These are phyloP conservation scores for Karalla daura DNA, from an alignment of 2,797 vertebrate species.

Conservation along the genomic window DNA sequence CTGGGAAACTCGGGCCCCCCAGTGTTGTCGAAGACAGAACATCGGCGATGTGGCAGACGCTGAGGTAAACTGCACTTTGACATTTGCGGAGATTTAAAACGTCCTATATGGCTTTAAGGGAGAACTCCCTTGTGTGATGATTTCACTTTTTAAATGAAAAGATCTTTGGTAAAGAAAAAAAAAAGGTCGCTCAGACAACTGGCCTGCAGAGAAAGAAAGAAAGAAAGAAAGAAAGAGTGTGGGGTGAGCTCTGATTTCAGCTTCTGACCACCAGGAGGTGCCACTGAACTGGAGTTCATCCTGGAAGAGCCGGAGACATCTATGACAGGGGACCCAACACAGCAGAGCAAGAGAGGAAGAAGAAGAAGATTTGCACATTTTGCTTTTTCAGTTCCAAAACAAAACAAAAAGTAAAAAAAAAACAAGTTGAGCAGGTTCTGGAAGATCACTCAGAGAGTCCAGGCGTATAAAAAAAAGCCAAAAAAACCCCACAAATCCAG, in stretches of 20 bases:
- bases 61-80: slow-evolving; percentile 68
- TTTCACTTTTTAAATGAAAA: slow-evolving; percentile 17
- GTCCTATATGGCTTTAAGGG: slow-evolving; percentile 65
- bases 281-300: slow-evolving; percentile 34
- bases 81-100: slow-evolving; percentile 33
- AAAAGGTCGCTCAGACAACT: slow-evolving; percentile 28
- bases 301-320: slow-evolving; percentile 33
- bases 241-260: slow-evolving; percentile 3
- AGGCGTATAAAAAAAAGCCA: too few relatives aligned
- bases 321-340: slow-evolving; percentile 41
- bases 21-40: slow-evolving; percentile 36
- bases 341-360: slow-evolving; percentile 45
- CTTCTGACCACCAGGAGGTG: slow-evolving; percentile 65
- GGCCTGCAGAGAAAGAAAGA: slow-evolving; percentile 47
- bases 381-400: not conserved
- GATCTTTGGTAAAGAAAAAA: slow-evolving; percentile 63
- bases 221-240: slow-evolving; percentile 5
- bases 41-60: slow-evolving; percentile 34
- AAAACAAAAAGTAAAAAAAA: slow-evolving; percentile 8
- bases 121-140: slow-evolving; percentile 17
- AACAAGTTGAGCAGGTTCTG: slow-evolving; percentile 26
- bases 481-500: slow-evolving; percentile 37
- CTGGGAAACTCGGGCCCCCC: not conserved
- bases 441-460: slow-evolving; percentile 59
- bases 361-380: slow-evolving; percentile 37